Base-by-base conservation (phyloP, 2,113 vertebrate species). In the Ovis canadensis region DNA sequence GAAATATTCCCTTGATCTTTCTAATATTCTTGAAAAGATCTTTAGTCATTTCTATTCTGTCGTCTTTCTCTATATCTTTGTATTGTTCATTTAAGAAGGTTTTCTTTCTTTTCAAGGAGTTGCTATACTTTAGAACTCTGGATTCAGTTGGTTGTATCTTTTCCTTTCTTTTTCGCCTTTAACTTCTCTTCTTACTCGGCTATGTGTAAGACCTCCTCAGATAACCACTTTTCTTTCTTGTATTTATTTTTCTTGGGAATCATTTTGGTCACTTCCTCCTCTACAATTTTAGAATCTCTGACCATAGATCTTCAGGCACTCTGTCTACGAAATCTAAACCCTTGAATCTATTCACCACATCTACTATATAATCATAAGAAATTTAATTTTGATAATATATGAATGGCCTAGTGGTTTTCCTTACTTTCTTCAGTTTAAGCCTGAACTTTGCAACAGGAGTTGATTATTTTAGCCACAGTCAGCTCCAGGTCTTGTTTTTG, bases 1-100 rank as follows among this genome's bases (percentile, higher is more conserved):
- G 10, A 71, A 71, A 71, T 40, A 71, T 3, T 23, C 67, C n/a
- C 19, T 71, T 71, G n/a, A 71, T 40, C 10, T 71, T 71, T 71
- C n/a, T 23, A 71, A 40, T 40, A 71, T 40, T 23, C n/a, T 71
- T 71, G n/a, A 40, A 23, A 19, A 40, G 67, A 12, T 71, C 67
- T 71, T 21, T 40, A 71, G 67, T 40, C n/a, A 40, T 40, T 71
- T 40, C 9, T 21, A 13, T 6, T 23, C 67, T 71, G 23, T 71
- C 0, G 0, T 71, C n/a, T 71, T 12, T 71, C 67, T 23, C 2
- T 23, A 40, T 71, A 40, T 40, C 5, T 40, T 23, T 23, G 19
- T 5, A 23, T 12, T 71, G n/a, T 40, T 40, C n/a, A 71, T 23
- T 40, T 71, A 71, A 71, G 62, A 19, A n/a, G 19, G 10, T 21